phyloP scores from a whole-genome alignment of 2,113 vertebrate species.

The Brienomyrus brachyistius region DNA sequence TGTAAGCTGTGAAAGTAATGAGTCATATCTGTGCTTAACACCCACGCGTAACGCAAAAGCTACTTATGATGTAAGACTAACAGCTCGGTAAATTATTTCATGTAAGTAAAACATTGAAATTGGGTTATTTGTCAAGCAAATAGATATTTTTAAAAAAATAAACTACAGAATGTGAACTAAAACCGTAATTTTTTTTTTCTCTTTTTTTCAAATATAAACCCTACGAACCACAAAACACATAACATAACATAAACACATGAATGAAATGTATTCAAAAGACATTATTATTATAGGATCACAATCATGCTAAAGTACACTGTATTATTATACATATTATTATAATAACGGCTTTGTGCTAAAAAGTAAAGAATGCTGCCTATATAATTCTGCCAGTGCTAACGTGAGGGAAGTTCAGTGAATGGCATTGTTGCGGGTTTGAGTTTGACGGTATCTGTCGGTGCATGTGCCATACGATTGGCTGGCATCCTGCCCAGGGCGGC shows the following conservation, averaged over 20 bases:
- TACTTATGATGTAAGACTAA: slow-evolving; percentile 37
- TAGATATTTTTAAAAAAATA: slow-evolving; percentile 26
- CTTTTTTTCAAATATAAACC: background rate
- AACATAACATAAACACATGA: background rate
- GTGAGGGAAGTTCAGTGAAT: no score
- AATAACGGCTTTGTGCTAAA: background rate
- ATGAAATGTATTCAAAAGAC: background rate
- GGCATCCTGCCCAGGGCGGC: background rate
- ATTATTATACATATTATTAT: background rate
- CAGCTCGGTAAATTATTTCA: slow-evolving; percentile 52
- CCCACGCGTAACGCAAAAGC: slow-evolving; percentile 30
- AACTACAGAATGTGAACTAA: background rate
- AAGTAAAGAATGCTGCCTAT: background rate
- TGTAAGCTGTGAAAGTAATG: background rate
- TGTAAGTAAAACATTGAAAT: slow-evolving; percentile 54
- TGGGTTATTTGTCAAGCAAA: slow-evolving; percentile 42
- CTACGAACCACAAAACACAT: background rate
- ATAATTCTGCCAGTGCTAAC: background rate
- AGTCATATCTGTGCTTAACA: slow-evolving; percentile 18
- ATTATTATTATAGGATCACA: background rate
- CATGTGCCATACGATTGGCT: background rate
- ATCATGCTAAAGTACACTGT: background rate
- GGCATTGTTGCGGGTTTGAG: background rate
- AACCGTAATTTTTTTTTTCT: background rate
- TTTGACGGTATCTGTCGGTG: background rate